Conservation (phyloP, 1,140 invertebrate genomes). For the Camponotus floridanus region DNA sequence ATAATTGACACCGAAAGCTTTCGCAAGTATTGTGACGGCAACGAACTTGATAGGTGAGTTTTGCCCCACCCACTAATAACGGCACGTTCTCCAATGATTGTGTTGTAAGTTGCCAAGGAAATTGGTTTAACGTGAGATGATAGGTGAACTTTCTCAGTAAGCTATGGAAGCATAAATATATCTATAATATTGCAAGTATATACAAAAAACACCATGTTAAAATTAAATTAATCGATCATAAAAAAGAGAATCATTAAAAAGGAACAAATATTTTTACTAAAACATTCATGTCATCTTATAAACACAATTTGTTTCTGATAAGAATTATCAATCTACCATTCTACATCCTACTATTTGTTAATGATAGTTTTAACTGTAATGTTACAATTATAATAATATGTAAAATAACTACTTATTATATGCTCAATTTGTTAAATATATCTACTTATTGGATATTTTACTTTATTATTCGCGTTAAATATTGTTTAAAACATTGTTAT, state of each 20-base stretch:
- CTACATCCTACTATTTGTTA: background rate
- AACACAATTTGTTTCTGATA: background rate
- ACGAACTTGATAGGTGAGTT: slow-evolving; percentile 47
- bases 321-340: background rate
- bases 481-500: too few species aligned
- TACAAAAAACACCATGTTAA: background rate
- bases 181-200: background rate
- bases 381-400: too few species aligned
- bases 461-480: too few species aligned
- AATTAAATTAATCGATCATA: too few species aligned
- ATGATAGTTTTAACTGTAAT: background rate
- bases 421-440: too few species aligned
- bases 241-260: too few species aligned
- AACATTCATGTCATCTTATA: background rate
- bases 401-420: too few species aligned
- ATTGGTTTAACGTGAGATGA: slow-evolving; percentile 65
- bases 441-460: too few species aligned
- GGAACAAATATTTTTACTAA: background rate
- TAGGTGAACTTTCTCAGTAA: slow-evolving; percentile 10
- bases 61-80: slow-evolving; percentile 84
- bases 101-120: slow-evolving; percentile 73
- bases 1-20: slow-evolving; percentile 57
- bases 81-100: slow-evolving; percentile 72
- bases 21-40: slow-evolving; percentile 37
- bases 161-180: slow-evolving; percentile 26